Conservation (phyloP, 2,113 vertebrate genomes). For the Podarcis cretensis region DNA sequence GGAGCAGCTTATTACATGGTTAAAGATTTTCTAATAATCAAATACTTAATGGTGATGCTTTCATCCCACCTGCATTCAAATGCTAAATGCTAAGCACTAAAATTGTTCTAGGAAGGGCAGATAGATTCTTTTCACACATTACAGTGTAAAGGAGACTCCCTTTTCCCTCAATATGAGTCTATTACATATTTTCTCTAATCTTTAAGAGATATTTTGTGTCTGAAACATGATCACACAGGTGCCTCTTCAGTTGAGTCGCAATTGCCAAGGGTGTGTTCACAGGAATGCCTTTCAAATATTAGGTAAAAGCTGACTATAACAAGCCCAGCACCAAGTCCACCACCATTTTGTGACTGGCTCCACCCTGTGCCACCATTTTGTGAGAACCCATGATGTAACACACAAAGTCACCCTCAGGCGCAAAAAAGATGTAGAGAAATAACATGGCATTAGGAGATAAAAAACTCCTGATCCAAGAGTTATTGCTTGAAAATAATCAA, state of each 20-base stretch:
- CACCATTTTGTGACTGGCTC: not conserved
- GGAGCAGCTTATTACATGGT: not conserved
- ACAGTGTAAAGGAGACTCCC: not conserved
- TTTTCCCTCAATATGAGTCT: too few species aligned
- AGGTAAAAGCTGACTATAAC: not conserved
- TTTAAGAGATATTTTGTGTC: not conserved
- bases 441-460: too few species aligned
- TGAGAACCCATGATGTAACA: not conserved
- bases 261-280: not conserved
- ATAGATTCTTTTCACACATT: not conserved
- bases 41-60: conserved; percentile 1
- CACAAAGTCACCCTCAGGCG: not conserved
- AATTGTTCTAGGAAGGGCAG: not conserved
- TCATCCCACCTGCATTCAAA: not conserved
- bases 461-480: not conserved
- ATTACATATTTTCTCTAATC: not conserved
- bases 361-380: not conserved
- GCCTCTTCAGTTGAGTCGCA: not conserved
- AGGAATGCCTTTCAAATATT: not conserved
- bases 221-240: not conserved
- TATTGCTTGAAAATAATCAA: not conserved
- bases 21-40: not conserved
- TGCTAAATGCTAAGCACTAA: not conserved
- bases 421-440: not conserved
- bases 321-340: not conserved